Conservation (phyloP, 2,113 vertebrate genomes). For the Semnornis frantzii region DNA sequence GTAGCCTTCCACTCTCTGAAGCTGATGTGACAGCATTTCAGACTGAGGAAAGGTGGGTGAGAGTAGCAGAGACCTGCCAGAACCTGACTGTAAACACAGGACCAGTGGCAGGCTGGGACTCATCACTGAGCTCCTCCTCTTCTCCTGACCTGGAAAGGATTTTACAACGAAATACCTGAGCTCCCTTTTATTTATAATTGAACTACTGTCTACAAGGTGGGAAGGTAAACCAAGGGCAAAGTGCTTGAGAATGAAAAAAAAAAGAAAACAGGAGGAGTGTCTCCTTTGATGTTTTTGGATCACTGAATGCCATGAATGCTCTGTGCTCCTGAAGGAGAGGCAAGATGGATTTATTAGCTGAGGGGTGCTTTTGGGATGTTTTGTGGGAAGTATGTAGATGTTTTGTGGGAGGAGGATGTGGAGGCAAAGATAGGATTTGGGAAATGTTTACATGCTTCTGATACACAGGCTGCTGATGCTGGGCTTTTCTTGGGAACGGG, state of each 20-base stretch:
- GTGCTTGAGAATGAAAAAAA: not conserved
- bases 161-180: constrained; percentile 13
- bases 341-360: not conserved
- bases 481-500: not conserved
- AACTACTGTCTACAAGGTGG: not conserved
- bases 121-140: not conserved
- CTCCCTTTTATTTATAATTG: not conserved
- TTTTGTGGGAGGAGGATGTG: not conserved
- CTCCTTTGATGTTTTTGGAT: not conserved
- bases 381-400: not conserved
- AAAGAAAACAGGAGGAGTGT: not conserved
- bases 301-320: not conserved
- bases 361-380: not conserved
- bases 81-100: not conserved
- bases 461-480: not conserved
- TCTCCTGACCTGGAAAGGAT: not conserved
- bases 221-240: not conserved
- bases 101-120: not conserved
- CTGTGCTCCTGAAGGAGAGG: not conserved
- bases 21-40: not conserved
- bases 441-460: not conserved
- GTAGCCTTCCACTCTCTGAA: not conserved
- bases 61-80: constrained; percentile 7
- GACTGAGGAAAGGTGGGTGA: not conserved
- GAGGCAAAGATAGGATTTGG: not conserved